Conservation (phyloP, 1,140 invertebrate species). For the Drosophila malerkotliana region DNA sequence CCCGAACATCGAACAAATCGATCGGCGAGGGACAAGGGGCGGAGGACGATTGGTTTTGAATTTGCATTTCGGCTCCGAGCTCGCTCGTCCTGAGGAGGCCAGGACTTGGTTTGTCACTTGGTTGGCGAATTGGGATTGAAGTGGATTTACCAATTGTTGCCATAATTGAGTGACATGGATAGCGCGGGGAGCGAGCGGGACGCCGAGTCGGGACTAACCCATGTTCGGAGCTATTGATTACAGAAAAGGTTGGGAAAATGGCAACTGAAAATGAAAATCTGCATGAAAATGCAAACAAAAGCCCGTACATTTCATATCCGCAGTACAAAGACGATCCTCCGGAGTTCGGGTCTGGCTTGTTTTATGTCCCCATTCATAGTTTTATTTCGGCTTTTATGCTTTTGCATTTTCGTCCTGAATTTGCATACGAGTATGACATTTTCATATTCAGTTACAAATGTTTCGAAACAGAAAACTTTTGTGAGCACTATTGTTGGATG, state of each 20-base stretch:
- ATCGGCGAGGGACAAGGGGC: constrained; percentile 35
- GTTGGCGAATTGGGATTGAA: constrained; percentile 66
- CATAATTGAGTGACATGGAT: constrained; percentile 81
- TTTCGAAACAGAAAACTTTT: constrained; percentile 62
- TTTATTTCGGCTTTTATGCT: constrained; percentile 48
- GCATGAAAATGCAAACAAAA: constrained; percentile 80
- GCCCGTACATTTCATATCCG: constrained; percentile 38
- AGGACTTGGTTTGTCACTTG: constrained; percentile 56
- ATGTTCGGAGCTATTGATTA: constrained; percentile 65
- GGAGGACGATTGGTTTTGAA: constrained; percentile 52
- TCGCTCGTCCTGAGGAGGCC: constrained; percentile 22
- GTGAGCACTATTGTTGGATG: constrained; percentile 35
- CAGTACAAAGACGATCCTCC: constrained; percentile 31
- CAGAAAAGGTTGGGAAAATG: constrained; percentile 73
- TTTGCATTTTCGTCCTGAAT: constrained; percentile 53
- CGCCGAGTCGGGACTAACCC: constrained; percentile 1
- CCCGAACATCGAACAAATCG: constrained; percentile 59
- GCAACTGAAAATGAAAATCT: constrained; percentile 63
- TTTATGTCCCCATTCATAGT: constrained; percentile 30
- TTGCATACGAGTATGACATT: constrained; percentile 55
- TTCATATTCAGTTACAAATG: constrained; percentile 69
- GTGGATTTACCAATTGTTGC: constrained; percentile 79
- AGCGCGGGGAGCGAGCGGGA: constrained; percentile 30
- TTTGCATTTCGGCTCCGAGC: constrained; percentile 14
- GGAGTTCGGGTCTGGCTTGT: constrained; percentile 24